Evolutionary conservation across 2,888 invertebrate genomes (phyloP), one percentile per base, ranked within the genome.

Genomic region (Cheiracanthium punctorium): DNA sequence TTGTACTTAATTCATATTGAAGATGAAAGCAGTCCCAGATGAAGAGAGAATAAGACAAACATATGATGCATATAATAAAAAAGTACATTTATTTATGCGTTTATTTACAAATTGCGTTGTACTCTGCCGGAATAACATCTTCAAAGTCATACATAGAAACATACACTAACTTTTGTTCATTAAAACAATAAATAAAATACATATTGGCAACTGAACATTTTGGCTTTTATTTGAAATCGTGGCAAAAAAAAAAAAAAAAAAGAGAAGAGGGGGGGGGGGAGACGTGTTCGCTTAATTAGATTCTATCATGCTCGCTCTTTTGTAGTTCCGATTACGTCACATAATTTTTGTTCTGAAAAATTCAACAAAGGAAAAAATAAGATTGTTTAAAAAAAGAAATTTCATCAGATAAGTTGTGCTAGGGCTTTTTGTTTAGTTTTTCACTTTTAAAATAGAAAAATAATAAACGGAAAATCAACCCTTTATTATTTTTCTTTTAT

Each of bases 151-250:
- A 58, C 58, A 58, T 58, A 20, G 2, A 58, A 58, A 20, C 1
- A 58, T 20, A 58, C 58, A 24, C 4, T 58, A 58, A 58, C 48
- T 12, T 58, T 58, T 58, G 58, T 58, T 58, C 24, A 73, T 77
- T 48, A 81, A 81, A 82, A 74, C 30, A 85, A 85, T 77, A 82
- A 82, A 82, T 82, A 79, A 64, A 76, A 82, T 52, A 76, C 69
- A 64, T 29, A 74, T 85, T 85, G 84, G 84, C 84, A 85, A 85
- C 84, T 70, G 48, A 85, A 76, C 20, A 67, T 52, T 85, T 85
- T 85, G 84, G 84, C 84, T 69, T 71, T 29, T 32, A 12, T 33
- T 48, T 69, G n/a, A n/a, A 28, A 32, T 32, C 28, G 32, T 74
- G 73, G 73, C 58, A 58, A 58, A 74, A 58, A 29, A 24, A 4